phyloP scores from a whole-genome alignment of 1,140 invertebrate species.

The Andricus grossulariae region DNA sequence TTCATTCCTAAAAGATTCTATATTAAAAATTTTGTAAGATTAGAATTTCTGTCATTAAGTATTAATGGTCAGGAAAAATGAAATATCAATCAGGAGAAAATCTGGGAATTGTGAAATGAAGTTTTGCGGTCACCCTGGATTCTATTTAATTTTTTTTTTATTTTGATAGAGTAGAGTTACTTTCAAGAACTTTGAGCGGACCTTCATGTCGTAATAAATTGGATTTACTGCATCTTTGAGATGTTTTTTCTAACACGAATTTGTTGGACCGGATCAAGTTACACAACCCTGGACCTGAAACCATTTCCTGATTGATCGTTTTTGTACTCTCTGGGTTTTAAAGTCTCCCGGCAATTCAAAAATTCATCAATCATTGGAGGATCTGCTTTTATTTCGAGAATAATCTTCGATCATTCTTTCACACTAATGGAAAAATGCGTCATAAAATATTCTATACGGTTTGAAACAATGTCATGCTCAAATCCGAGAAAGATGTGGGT shows the following conservation, averaged over 20 bases:
- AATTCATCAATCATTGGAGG: constrained; percentile 24
- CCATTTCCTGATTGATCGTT: constrained; percentile 30
- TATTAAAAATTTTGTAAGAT: too few species aligned
- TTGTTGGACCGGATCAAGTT: constrained; percentile 18
- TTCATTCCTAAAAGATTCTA: too few species aligned
- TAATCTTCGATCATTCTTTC: neutral
- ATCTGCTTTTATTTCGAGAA: neutral
- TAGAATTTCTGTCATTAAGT: too few species aligned
- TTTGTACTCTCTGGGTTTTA: neutral
- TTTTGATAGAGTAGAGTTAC: neutral
- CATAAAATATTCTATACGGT: neutral
- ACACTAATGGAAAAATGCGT: neutral
- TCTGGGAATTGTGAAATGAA: too few species aligned
- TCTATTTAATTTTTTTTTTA: neutral
- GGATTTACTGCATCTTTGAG: constrained; percentile 22
- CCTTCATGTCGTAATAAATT: constrained; percentile 17
- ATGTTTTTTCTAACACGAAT: constrained; percentile 15
- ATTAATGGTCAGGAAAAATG: too few species aligned
- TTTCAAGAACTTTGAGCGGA: constrained; percentile 12
- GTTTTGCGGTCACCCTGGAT: too few species aligned
- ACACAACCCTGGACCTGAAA: constrained; percentile 22
- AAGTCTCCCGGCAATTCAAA: neutral
- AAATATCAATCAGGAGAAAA: too few species aligned
- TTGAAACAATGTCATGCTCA: too few species aligned
- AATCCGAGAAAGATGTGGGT: too few species aligned